Evolutionary conservation across 1,140 invertebrate species (phyloP).

Genomic region (Cepaea nemoralis): DNA sequence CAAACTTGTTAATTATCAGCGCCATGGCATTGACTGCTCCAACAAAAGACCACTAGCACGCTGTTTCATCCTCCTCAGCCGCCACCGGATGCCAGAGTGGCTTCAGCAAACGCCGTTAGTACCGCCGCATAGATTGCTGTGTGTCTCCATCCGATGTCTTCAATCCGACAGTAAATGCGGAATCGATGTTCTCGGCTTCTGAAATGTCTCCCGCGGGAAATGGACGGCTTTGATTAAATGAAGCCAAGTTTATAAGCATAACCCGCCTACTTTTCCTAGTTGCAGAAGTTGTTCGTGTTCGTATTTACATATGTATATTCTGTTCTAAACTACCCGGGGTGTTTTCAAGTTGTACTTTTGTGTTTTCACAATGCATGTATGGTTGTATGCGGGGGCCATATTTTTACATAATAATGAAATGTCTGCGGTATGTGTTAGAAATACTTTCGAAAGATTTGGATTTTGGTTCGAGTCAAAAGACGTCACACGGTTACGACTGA

Average conservation of each 20-base stretch:
- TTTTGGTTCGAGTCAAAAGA: too few species aligned
- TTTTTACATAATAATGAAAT: too few species aligned
- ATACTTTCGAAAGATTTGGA: too few species aligned
- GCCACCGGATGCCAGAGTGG: background rate
- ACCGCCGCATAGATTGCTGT: background rate
- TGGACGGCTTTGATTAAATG: background rate
- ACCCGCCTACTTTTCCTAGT: background rate
- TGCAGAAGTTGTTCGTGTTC: background rate
- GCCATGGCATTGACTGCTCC: background rate
- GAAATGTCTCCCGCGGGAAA: background rate
- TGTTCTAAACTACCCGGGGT: too few species aligned
- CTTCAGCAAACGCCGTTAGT: background rate
- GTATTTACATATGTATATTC: too few species aligned
- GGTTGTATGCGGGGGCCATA: too few species aligned
- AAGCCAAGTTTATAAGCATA: constrained; percentile 8
- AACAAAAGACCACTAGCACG: background rate
- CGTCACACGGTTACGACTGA: too few species aligned
- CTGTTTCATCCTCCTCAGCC: background rate
- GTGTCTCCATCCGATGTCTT: background rate
- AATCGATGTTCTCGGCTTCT: background rate
- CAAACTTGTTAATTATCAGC: background rate
- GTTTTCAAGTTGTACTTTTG: too few species aligned
- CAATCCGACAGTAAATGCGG: background rate
- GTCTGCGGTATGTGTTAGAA: too few species aligned
- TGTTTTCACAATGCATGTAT: too few species aligned